Evolutionary conservation across 1,140 invertebrate species (phyloP), one percentile per base, ranked within the genome.

Genomic region (Drosophila kanapiae): DNA sequence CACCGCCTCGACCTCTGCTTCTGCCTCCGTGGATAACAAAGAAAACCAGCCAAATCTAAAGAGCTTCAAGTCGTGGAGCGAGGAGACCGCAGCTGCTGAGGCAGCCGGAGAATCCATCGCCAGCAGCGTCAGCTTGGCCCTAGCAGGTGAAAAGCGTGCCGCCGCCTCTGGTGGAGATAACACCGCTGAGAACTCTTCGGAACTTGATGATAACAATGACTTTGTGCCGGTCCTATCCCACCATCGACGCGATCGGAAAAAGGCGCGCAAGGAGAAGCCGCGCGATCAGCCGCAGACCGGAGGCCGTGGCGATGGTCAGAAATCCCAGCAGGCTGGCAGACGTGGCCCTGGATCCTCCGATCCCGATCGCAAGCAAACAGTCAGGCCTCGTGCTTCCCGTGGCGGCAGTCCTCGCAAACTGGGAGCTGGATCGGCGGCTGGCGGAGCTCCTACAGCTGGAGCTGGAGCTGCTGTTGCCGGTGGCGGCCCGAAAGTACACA

Each of bases 201-300:
- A 93, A 80, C 38, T 92, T 58, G 94, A 94, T 72, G 94, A 94
- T 60, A 94, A 93, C 86, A 92, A 79, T 68, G 92, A 92, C 53
- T 94, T 94, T 91, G 93, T 93, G 58, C 93, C 93, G 14, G 94
- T 94, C 37, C 81, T 93, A 42, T 94, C 92, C 53, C 93, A 94
- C 78, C 93, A 92, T 85, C 84, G 94, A 33, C 94, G 93, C 62
- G 94, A 94, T 65, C 88, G 93, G 49, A 94, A 94, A 81, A 93
- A 91, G 62, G 84, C 90, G 29, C 92, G 92, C 54, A 91, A 92
- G 61, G 92, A 93, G 4, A 91, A 92, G 61, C 83, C 56, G 10
- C 85, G 88, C 56, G 91, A 91, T 47, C 84, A 90, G 49, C 80
- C 71, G 43, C 76, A 60, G 40, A 29, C 57, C 62, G 76, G 78